phyloP scores from a whole-genome alignment of 2,113 vertebrate species.

The Puffinus mauretanicus region DNA sequence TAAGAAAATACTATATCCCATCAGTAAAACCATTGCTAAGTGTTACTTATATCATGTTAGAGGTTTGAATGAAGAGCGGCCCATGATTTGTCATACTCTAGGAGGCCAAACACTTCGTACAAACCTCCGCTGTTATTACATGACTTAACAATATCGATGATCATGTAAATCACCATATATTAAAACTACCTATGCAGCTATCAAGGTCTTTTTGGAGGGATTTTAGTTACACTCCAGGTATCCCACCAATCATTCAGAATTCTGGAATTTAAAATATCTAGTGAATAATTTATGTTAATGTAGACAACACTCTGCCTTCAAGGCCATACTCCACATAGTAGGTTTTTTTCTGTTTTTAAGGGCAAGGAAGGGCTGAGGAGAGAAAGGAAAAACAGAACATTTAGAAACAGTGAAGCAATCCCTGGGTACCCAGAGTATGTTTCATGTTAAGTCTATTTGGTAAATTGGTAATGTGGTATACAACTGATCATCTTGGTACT shows the following conservation, averaged over 20 bases:
- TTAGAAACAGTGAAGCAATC: background rate
- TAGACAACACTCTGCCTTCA: background rate
- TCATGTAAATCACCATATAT: background rate
- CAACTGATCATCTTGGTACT: background rate
- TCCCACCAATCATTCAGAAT: background rate
- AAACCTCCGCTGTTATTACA: background rate
- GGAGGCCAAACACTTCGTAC: background rate
- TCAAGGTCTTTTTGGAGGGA: background rate
- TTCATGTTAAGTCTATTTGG: background rate
- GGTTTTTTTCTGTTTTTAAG: background rate
- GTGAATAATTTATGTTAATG: background rate
- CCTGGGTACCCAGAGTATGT: background rate
- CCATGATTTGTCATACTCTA: background rate
- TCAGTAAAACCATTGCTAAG: background rate
- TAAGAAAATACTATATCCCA: background rate
- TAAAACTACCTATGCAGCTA: background rate
- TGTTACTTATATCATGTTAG: background rate
- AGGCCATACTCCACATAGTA: background rate
- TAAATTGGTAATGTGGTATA: background rate
- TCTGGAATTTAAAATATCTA: background rate
- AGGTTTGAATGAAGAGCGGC: background rate
- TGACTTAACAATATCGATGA: background rate
- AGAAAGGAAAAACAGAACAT: background rate
- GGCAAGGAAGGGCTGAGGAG: background rate
- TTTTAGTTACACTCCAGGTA: background rate